Evolutionary conservation across 2,888 invertebrate genomes (phyloP).

Genomic region (Drosophila borborema): DNA sequence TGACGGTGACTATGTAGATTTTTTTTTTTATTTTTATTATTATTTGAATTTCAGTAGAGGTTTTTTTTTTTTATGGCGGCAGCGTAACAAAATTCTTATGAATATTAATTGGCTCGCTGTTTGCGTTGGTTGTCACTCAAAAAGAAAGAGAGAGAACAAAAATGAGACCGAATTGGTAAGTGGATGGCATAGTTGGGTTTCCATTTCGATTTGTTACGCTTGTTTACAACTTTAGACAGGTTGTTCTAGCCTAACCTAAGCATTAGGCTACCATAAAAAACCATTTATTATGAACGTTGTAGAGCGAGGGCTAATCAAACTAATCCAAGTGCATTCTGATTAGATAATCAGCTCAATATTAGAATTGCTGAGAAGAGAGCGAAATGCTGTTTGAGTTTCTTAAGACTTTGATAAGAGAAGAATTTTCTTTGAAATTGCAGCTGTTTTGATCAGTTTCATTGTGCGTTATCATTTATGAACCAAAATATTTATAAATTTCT

Average conservation of each 20-base stretch:
- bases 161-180: slow-evolving; percentile 38
- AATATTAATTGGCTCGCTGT: slow-evolving; percentile 79
- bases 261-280: slow-evolving; percentile 11
- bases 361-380: not conserved
- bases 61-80: slow-evolving; percentile 49
- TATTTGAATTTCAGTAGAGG: slow-evolving; percentile 23
- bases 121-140: slow-evolving; percentile 71
- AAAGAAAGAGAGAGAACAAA: slow-evolving; percentile 8
- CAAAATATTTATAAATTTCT: not conserved
- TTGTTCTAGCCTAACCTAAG: slow-evolving; percentile 22
- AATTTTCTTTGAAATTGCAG: not conserved
- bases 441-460: not conserved
- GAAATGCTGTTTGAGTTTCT: not conserved
- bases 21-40: slow-evolving; percentile 61
- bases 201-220: slow-evolving; percentile 56
- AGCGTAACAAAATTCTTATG: slow-evolving; percentile 76
- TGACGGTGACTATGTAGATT: slow-evolving; percentile 62
- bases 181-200: slow-evolving; percentile 46
- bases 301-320: slow-evolving; percentile 2
- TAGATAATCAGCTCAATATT: not conserved
- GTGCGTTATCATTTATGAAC: not conserved
- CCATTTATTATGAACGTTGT: not conserved
- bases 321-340: slow-evolving; percentile 4
- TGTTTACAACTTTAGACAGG: slow-evolving; percentile 51
- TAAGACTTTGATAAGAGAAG: not conserved